Evolutionary conservation across 2,797 vertebrate genomes (phyloP).

Genomic region (Iguana delicatissima): DNA sequence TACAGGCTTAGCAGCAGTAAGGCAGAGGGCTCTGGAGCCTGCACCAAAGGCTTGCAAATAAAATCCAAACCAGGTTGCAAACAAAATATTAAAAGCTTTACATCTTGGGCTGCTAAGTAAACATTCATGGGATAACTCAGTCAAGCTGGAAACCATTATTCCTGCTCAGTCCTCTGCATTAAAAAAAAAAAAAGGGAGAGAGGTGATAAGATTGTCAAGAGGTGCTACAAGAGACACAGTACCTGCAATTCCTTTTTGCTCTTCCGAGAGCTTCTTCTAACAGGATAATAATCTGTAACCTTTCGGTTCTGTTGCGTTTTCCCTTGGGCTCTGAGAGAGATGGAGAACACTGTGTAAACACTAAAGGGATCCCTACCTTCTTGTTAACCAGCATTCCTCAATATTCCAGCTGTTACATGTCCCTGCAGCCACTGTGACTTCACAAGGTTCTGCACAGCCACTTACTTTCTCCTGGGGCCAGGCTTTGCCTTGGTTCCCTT

Average conservation of each 20-base stretch:
- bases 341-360: background rate
- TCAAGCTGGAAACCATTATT: no score
- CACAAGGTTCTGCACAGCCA: background rate
- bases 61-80: background rate
- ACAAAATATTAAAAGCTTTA: background rate
- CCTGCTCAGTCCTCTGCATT: background rate
- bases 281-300: slow-evolving; percentile 95
- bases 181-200: background rate
- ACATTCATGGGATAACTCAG: background rate
- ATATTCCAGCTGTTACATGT: background rate
- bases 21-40: no score
- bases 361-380: background rate
- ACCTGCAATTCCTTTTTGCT: slow-evolving; percentile 95
- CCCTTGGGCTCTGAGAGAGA: slow-evolving; percentile 79
- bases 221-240: slow-evolving; percentile 19
- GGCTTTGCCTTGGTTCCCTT: slow-evolving; percentile 84
- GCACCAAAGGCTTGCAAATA: background rate
- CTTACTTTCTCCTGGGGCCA: slow-evolving; percentile 83
- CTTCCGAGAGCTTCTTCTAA: slow-evolving; percentile 94
- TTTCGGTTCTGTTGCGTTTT: slow-evolving; percentile 89
- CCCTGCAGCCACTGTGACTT: background rate
- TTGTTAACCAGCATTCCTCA: background rate
- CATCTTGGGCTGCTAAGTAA: background rate
- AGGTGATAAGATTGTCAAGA: background rate
- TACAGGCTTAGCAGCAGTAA: background rate